Conservation (phyloP, 2,888 invertebrate species). For the Mythimna loreyi region DNA sequence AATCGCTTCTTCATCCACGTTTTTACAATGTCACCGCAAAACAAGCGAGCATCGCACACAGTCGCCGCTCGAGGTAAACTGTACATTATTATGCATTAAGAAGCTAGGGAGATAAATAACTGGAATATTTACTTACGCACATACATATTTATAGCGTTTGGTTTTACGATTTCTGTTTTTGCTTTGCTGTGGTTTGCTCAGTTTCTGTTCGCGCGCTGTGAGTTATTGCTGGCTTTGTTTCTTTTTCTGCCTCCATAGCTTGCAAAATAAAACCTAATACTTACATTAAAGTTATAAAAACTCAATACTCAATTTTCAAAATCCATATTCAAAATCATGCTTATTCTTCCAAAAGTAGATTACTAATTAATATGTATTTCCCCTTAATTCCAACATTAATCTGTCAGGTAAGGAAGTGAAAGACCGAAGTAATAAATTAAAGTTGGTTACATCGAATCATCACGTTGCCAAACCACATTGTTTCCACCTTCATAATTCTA, state of each 20-base stretch:
- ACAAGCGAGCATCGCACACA: conserved; percentile 67
- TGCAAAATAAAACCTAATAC: neutral
- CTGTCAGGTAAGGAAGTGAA: conserved; percentile 51
- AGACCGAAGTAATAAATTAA: conserved; percentile 64
- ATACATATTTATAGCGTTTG: conserved; percentile 57
- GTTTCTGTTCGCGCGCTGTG: conserved; percentile 25
- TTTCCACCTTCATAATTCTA: conserved; percentile 79
- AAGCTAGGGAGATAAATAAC: conserved; percentile 56
- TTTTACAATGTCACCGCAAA: conserved; percentile 78
- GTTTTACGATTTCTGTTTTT: conserved; percentile 44
- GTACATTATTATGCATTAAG: conserved; percentile 64
- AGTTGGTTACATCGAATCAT: conserved; percentile 69
- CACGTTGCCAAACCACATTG: conserved; percentile 75
- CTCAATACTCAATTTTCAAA: neutral
- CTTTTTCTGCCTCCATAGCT: neutral
- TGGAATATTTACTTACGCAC: conserved; percentile 58
- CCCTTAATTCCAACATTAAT: conserved; percentile 65
- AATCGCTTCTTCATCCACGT: conserved; percentile 76
- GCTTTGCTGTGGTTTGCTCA: conserved; percentile 19
- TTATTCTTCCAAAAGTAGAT: conserved; percentile 12
- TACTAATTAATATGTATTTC: conserved; percentile 40
- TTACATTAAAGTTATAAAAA: neutral
- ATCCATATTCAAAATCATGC: neutral
- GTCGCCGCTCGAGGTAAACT: conserved; percentile 51
- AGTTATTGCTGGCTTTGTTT: conserved; percentile 36